phyloP scores from a whole-genome alignment of 1,140 invertebrate genomes.

The Drosophila azteca region DNA sequence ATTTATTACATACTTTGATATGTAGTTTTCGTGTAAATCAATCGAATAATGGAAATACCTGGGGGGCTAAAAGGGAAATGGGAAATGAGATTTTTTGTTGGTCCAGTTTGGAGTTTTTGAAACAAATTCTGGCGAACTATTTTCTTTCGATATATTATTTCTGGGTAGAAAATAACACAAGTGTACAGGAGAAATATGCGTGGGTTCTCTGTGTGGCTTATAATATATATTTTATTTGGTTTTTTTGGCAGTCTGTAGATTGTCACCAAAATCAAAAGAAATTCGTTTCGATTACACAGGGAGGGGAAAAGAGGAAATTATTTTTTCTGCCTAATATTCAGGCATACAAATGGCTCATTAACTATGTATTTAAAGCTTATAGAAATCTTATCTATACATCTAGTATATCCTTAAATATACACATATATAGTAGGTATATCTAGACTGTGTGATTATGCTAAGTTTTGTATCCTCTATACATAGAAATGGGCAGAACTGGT shows the following conservation, averaged over 20 bases:
- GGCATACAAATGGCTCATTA: slow-evolving; percentile 7
- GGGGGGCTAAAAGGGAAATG: not conserved
- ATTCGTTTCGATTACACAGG: slow-evolving; percentile 44
- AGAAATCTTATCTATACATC: slow-evolving; percentile 45
- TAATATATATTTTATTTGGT: slow-evolving; percentile 17
- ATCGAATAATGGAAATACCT: slow-evolving; percentile 21
- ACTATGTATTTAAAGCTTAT: slow-evolving; percentile 64
- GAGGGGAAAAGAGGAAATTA: slow-evolving; percentile 7
- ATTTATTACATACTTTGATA: slow-evolving; percentile 72
- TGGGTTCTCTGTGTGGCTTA: slow-evolving; percentile 36
- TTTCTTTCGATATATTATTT: not conserved
- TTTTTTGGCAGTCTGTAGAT: slow-evolving; percentile 74
- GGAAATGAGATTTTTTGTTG: slow-evolving; percentile 44
- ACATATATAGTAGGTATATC: not conserved
- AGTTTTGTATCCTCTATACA: slow-evolving; percentile 19
- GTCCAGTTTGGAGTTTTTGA: slow-evolving; percentile 57
- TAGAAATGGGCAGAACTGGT: slow-evolving; percentile 17
- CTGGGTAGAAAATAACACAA: slow-evolving; percentile 5
- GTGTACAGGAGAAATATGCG: not conserved
- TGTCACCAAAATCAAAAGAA: slow-evolving; percentile 68
- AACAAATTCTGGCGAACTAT: slow-evolving; percentile 10
- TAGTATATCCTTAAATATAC: too few relatives aligned
- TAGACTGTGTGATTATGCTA: slow-evolving; percentile 34
- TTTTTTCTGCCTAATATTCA: slow-evolving; percentile 27
- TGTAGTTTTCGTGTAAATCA: slow-evolving; percentile 62